A percentile compares a stretch with the other conserved stretches of the same genome.
These are phyloP conservation scores for Harpagoxenus sublaevis DNA, from an alignment of 2,888 invertebrate species.

Conservation along the genomic window DNA sequence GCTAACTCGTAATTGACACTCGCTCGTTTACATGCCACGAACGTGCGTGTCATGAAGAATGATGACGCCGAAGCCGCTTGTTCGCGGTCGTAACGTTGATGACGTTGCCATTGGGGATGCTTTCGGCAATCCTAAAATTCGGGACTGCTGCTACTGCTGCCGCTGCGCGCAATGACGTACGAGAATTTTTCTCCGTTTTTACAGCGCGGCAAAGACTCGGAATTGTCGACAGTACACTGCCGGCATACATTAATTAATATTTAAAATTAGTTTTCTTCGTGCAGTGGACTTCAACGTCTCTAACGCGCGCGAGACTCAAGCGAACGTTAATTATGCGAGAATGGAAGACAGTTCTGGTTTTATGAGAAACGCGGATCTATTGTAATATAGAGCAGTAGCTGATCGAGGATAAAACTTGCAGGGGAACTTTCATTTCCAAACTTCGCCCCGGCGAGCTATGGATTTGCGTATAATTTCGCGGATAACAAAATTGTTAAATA, in stretches of 20 bases:
- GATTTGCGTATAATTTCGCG: conserved; percentile 20
- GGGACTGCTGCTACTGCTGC: background rate
- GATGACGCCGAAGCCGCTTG: conserved; percentile 15
- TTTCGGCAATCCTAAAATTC: background rate
- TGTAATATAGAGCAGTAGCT: conserved; percentile 14
- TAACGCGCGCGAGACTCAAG: background rate
- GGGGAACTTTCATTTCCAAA: conserved; percentile 6
- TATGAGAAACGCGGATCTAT: conserved; percentile 33
- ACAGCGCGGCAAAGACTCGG: background rate
- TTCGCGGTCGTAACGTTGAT: conserved; percentile 28
- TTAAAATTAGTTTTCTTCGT: conserved; percentile 27
- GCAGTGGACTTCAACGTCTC: background rate
- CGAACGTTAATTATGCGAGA: conserved; percentile 38
- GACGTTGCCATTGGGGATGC: background rate
- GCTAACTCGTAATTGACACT: conserved; percentile 61
- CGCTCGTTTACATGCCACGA: conserved; percentile 64
- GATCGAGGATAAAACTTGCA: conserved; percentile 6
- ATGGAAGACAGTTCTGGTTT: conserved; percentile 14
- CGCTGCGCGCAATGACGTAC: background rate
- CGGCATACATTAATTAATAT: conserved; percentile 29
- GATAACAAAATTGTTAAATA: conserved; percentile 17
- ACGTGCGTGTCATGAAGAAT: conserved; percentile 60
- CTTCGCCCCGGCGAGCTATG: background rate
- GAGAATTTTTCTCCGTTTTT: background rate
- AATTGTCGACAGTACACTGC: background rate